Evolutionary conservation across 1,140 invertebrate genomes (phyloP), one percentile per base, ranked within the genome.

Genomic region (Pogonomyrmex barbatus): DNA sequence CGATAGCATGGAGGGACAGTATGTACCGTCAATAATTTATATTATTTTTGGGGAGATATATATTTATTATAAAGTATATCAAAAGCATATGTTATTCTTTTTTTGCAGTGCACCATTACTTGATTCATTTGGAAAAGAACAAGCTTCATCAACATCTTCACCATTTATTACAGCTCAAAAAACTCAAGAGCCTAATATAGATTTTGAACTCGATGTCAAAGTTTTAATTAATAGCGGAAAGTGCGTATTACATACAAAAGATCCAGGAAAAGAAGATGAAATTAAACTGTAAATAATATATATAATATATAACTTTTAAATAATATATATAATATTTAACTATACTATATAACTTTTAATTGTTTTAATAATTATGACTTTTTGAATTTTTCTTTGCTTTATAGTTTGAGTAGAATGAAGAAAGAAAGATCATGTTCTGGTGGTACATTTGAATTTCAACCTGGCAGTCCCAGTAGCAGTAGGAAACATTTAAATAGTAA

Each of bases 201-300:
- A 99, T 94, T 98, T 99, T 94, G 98, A 99, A 93, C 95, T 99
- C 86, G 98, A 99, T 94, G 97, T 99, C 0, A 99, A 99, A 95
- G 98, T 99, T 47, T 96, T 99, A 83, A 99, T 99, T 73, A 99
- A 99, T 93, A 98, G 98, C 91, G 99, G 99, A 1, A 99, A 99
- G 95, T 99, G 99, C 95, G 98, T 99, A 42, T 95, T 99, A 3
- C 98, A 99, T 94, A 99, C 98, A 0, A 99, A 99, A 94, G 98
- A 98, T 93, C 94, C 95, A 33, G 94, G 95, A 0, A 96, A 95
- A 85, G 97, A 98, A 58, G 98, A 98, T 70, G 96, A 97, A 89
- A 93, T 96, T 9, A 96, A 95, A 94, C 94, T 96, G 96, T 96
- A 89, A 93, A 93, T 91, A 67, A 45, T 45, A 45, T 45, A 45